Conservation (phyloP, 2,888 invertebrate genomes). For the Lycocerus yunnanus region DNA sequence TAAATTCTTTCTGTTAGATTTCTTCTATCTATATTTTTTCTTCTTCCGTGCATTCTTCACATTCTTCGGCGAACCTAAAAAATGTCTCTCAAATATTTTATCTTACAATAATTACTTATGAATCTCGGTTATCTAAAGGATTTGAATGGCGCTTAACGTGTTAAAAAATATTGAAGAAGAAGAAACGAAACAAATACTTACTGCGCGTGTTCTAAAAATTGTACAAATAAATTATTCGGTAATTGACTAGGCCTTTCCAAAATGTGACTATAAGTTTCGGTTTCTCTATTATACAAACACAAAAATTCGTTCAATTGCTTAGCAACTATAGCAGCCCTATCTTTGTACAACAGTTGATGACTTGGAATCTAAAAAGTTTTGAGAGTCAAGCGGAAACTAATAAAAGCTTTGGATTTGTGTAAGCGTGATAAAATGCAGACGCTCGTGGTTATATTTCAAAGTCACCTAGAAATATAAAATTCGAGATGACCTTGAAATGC, state of each 20-base stretch:
- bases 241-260: constrained; percentile 67
- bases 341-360: constrained; percentile 76
- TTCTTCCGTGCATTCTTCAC: not conserved
- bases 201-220: constrained; percentile 66
- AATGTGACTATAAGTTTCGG: constrained; percentile 75
- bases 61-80: not conserved
- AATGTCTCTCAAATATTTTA: not conserved
- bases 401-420: not conserved
- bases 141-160: not conserved
- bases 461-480: not conserved
- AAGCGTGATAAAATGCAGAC: not conserved
- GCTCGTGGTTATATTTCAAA: not conserved
- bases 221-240: constrained; percentile 61
- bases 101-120: not conserved
- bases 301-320: constrained; percentile 85
- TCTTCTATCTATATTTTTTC: not conserved
- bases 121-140: not conserved
- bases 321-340: constrained; percentile 81
- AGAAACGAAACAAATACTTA: constrained; percentile 45
- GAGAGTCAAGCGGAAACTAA: not conserved
- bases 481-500: not conserved
- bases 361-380: constrained; percentile 65
- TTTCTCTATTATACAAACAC: constrained; percentile 81
- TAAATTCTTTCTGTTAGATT: not conserved
- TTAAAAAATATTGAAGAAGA: not conserved